Percentiles rank a stretch among this genome's conserved stretches.
Conservation (phyloP, 2,113 vertebrate species). For the Eubucco bourcierii region DNA sequence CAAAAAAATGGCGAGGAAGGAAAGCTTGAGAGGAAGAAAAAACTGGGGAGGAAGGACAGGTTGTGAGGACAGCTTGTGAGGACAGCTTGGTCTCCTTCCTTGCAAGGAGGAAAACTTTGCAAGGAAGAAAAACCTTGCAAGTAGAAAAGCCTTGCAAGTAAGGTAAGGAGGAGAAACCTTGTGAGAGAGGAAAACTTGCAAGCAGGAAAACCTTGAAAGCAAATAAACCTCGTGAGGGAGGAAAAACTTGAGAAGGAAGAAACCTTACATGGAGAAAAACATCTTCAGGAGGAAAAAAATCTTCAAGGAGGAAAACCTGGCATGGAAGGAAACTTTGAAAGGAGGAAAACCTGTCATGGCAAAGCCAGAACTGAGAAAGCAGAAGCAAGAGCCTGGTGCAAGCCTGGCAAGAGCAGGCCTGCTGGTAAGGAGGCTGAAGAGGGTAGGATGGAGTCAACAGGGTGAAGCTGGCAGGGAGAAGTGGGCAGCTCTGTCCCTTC, state of each 20-base stretch:
- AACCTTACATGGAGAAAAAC: rapidly evolving
- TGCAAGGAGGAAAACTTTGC: neutral
- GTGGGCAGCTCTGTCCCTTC: neutral
- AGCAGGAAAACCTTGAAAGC: neutral
- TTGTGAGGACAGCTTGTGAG: rapidly evolving
- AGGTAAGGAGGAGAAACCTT: neutral
- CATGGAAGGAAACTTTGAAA: neutral
- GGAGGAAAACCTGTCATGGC: neutral
- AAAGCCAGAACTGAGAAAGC: neutral
- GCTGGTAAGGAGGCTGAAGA: neutral
- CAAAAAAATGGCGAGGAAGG: neutral
- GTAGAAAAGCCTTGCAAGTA: neutral
- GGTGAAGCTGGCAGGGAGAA: neutral
- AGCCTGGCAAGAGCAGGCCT: neutral
- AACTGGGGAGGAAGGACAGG: neutral
- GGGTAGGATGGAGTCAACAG: neutral
- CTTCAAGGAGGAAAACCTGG: rapidly evolving
- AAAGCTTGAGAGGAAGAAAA: neutral
- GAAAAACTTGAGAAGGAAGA: neutral
- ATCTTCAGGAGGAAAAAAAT: rapidly evolving
- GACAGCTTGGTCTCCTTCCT: neutral
- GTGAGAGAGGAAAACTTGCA: neutral
- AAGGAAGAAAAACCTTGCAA: neutral
- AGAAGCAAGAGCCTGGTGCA: rapidly evolving
- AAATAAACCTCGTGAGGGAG: neutral